These are phyloP conservation scores for Macrocentrus cingulum DNA, from an alignment of 1,140 invertebrate species.

Conservation along the genomic window DNA sequence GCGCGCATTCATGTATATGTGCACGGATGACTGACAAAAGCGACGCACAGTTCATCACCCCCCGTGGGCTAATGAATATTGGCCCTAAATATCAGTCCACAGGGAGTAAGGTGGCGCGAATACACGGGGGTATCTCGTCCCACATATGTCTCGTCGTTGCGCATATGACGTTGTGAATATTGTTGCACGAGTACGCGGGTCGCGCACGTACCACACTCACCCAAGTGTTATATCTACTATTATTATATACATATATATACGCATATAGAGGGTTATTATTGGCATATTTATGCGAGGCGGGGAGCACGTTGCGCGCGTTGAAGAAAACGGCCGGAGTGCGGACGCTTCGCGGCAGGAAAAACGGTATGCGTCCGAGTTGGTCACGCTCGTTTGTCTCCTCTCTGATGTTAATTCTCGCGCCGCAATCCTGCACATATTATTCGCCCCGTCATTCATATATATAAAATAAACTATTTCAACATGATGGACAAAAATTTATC, in stretches of 20 bases:
- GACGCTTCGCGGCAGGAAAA: no score
- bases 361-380: no score
- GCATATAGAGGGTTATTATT: neutral
- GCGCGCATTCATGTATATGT: neutral
- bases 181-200: neutral
- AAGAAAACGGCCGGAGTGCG: no score
- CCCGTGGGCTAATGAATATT: slow-evolving; percentile 56
- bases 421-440: no score
- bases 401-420: slow-evolving; percentile 46
- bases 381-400: slow-evolving; percentile 57
- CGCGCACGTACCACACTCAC: no score
- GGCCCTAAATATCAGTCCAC: slow-evolving; percentile 58
- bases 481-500: no score
- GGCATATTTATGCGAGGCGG: neutral
- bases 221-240: no score
- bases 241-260: slow-evolving; percentile 7
- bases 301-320: no score
- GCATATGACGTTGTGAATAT: slow-evolving; percentile 50
- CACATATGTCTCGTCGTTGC: slow-evolving; percentile 54
- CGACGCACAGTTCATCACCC: slow-evolving; percentile 43
- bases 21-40: slow-evolving; percentile 24
- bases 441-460: no score
- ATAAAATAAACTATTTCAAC: no score
- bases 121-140: slow-evolving; percentile 23
- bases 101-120: slow-evolving; percentile 41